Base-by-base conservation (phyloP, 2,113 vertebrate genomes). In the Halichoeres trimaculatus region DNA sequence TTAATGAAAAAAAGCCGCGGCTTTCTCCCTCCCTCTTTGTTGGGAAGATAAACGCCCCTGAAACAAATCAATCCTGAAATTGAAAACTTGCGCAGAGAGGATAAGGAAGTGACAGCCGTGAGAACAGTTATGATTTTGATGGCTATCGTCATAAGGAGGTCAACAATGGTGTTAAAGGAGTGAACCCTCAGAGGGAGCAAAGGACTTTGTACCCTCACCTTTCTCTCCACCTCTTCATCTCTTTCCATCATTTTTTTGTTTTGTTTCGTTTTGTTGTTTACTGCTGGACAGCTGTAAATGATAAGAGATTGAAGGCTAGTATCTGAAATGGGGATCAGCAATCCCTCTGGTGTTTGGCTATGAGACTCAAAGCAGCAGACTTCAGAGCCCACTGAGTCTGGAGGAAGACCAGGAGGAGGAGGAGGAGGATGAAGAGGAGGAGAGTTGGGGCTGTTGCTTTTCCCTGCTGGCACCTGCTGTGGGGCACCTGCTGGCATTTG, bases 271-370 rank as follows among this genome's bases (percentile, higher is more conserved):
- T 87, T 80, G 90, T 92, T 94, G 93, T 94, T 94, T 94, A 92
- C 92, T 74, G 84, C 80, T 87, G 85, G 93, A 94, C 92, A 93
- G 93, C 91, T 92, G 90, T 92, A 94, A 90, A 93, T 91, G 93
- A 94, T 94, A 95, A 95, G 93, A 90, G 89, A 93, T 90, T 89
- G 91, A 89, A 72, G 87, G 78, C 78, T 68, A 50, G 53, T 93
- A 94, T 94, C 93, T 94, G 85, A 94, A 94, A 94, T 94, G 91
- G 90, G 86, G 87, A 94, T 94, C 93, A 90, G 89, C 83, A 91
- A 91, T 94, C 93, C 93, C 92, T 83, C 76, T 81, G 93, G 90
- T 93, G 88, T 81, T 58, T 69, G 45, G 87, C 85, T 87, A 91
- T 92, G 89, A 93, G 90, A 91, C 87, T 88, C 78, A 81, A 77